Conservation (phyloP, 2,113 vertebrate genomes). For the Callocephalon fimbriatum region DNA sequence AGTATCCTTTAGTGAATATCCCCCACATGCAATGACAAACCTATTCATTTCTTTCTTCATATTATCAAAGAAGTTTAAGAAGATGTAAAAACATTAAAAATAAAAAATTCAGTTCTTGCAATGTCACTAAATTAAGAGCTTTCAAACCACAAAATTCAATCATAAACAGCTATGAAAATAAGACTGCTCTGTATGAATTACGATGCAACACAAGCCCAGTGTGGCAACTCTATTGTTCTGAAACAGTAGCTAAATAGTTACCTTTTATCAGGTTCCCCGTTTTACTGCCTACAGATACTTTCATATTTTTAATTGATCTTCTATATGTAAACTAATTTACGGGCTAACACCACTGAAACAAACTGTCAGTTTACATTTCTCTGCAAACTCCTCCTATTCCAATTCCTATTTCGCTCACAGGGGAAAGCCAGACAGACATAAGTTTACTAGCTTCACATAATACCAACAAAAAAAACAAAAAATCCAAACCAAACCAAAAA, state of each 20-base stretch:
- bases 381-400: not conserved
- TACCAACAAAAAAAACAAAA: not conserved
- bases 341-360: not conserved
- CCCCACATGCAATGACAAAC: not conserved
- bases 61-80: not conserved
- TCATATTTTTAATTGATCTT: not conserved
- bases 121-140: not conserved
- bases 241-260: not conserved
- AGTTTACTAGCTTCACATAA: not conserved
- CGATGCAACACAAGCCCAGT: rapidly evolving
- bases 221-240: not conserved
- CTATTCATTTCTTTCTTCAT: not conserved
- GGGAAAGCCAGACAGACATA: not conserved
- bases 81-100: not conserved
- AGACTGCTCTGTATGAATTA: not conserved
- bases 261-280: not conserved
- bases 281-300: not conserved
- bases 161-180: not conserved
- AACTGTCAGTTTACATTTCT: not conserved
- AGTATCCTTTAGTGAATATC: not conserved
- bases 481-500: too few relatives aligned
- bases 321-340: not conserved
- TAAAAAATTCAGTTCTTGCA: not conserved
- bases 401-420: not conserved
- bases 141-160: not conserved